A percentile compares a stretch with the other conserved stretches of the same genome.
phyloP scores from a whole-genome alignment of 1,140 invertebrate species.

The Psilanteris sp. region DNA sequence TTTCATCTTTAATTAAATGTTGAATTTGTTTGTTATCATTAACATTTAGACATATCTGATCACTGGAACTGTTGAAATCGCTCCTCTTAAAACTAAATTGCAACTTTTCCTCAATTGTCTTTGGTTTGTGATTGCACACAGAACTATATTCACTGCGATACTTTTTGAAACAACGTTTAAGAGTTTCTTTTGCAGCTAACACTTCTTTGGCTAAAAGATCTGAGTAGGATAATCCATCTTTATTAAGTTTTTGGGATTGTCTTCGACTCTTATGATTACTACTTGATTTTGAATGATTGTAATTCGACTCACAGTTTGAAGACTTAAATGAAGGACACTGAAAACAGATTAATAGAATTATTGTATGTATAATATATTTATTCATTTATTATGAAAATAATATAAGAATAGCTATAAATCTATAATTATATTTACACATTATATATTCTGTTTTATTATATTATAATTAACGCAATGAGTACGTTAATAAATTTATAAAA shows the following conservation, averaged over 20 bases:
- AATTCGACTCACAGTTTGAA: too few relatives aligned
- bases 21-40: slow-evolving; percentile 13
- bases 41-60: slow-evolving; percentile 2
- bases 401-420: too few relatives aligned
- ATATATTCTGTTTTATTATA: too few relatives aligned
- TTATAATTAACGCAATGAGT: too few relatives aligned
- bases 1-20: slow-evolving; percentile 4
- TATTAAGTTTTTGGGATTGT: slow-evolving; percentile 11
- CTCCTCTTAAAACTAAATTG: slow-evolving; percentile 54
- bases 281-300: slow-evolving; percentile 8
- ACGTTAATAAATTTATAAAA: too few relatives aligned
- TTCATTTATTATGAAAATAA: too few relatives aligned
- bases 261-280: background rate
- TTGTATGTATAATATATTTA: too few relatives aligned
- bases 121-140: slow-evolving; percentile 58
- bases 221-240: slow-evolving; percentile 57
- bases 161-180: slow-evolving; percentile 72
- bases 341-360: too few relatives aligned
- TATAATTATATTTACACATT: too few relatives aligned
- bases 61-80: slow-evolving; percentile 18
- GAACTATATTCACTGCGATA: slow-evolving; percentile 26
- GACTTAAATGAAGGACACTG: too few relatives aligned
- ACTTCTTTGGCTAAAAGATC: slow-evolving; percentile 76
- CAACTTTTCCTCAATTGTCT: slow-evolving; percentile 68
- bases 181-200: slow-evolving; percentile 76